Evolutionary conservation across 2,113 vertebrate species (phyloP), one percentile per base, ranked within the genome.

Genomic region (Nothocercus julius): DNA sequence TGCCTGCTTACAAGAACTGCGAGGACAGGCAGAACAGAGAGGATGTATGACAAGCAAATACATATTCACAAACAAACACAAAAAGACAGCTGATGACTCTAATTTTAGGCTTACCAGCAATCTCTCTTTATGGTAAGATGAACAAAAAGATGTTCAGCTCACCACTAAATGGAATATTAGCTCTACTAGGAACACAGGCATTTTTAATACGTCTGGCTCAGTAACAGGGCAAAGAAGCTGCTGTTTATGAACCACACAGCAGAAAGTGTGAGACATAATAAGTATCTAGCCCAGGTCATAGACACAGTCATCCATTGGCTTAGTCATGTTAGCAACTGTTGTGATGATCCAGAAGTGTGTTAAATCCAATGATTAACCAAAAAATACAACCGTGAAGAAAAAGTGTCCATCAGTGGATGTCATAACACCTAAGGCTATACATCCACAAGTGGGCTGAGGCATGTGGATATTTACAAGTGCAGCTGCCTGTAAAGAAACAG

Each of bases 21-120:
- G 34, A 11, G 15, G 47, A 89, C 14, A 82, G 44, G 53, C 42
- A 89, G 82, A 82, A 79, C 6, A 53, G 40, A 86, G 21, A 18
- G 7, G 2, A 11, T 1, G 25, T 30, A 5, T 62, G 47, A 62
- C 44, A 76, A 85, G 54, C 7, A 54, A 27, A 7, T 30, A 22
- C 9, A 66, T 7, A 32, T 80, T 67, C 67, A 68, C 47, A 88
- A 93, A 59, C 12, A 28, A 54, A 47, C 47, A 4, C 21, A 85
- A 70, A 76, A 8, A 0, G 8, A 25, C 40, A 77, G 30, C 10
- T 9, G 22, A 72, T 73, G 30, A 34, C 42, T 76, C 17, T 72
- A 45, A 78, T 92, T 78, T 93, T 82, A 89, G 53, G 19, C 7
- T 89, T 92, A 75, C 9, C 19, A 62, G 15, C 5, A 81, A 59